These are phyloP conservation scores for Melospiza georgiana DNA, from an alignment of 2,113 vertebrate species.

Conservation along the genomic window DNA sequence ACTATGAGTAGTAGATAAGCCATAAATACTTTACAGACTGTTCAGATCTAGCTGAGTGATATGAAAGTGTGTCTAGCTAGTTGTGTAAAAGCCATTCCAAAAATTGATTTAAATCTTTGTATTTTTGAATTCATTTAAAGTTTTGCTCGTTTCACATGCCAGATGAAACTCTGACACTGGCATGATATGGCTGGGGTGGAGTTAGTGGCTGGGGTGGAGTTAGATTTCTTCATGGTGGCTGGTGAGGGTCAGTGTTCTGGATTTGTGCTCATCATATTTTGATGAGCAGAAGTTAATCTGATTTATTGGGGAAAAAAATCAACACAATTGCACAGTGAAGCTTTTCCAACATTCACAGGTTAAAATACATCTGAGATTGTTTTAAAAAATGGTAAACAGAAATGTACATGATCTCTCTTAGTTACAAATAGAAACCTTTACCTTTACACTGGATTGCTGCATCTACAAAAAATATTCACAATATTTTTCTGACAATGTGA, in stretches of 20 bases:
- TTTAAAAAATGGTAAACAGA: not conserved
- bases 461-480: not conserved
- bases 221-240: not conserved
- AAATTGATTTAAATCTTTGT: not conserved
- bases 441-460: not conserved
- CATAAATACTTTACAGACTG: not conserved
- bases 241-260: not conserved
- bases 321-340: not conserved
- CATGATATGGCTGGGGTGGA: not conserved
- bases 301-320: not conserved
- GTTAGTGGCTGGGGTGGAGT: not conserved
- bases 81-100: not conserved
- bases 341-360: not conserved
- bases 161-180: not conserved
- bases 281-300: not conserved
- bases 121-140: not conserved
- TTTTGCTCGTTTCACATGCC: not conserved
- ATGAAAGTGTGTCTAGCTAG: not conserved
- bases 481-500: not conserved
- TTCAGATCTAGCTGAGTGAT: not conserved
- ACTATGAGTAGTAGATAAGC: not conserved
- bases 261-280: not conserved
- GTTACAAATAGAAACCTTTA: not conserved
- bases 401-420: not conserved
- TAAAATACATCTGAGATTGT: not conserved